phyloP scores from a whole-genome alignment of 2,888 invertebrate genomes.

The Alloscopus bannaensis region DNA sequence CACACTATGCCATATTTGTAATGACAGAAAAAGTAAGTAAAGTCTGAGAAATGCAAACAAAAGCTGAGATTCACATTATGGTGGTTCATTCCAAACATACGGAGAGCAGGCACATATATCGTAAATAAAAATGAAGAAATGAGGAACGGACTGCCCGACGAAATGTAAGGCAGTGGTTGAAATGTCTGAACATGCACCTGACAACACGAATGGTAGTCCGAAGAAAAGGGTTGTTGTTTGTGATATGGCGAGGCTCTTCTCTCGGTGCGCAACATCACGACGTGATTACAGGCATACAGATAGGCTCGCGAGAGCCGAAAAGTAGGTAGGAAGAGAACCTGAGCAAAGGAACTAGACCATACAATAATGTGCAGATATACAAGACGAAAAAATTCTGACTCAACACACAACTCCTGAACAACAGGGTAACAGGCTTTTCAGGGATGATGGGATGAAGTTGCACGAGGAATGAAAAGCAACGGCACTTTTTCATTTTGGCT shows the following conservation, averaged over 20 bases:
- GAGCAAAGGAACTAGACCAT: conserved; percentile 49
- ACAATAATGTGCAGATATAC: conserved; percentile 17
- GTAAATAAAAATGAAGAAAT: neutral
- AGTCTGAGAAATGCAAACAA: too few species aligned
- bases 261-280: conserved; percentile 12
- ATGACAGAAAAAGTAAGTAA: conserved; percentile 11
- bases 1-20: conserved; percentile 22
- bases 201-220: neutral
- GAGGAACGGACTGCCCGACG: conserved; percentile 8
- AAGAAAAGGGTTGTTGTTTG: conserved; percentile 9
- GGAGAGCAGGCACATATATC: neutral
- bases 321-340: conserved; percentile 27
- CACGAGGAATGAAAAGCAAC: conserved; percentile 40
- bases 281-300: conserved; percentile 35
- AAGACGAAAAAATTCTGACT: neutral
- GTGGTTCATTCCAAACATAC: too few species aligned
- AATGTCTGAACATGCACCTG: conserved; percentile 12
- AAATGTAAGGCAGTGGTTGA: conserved; percentile 38
- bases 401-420: neutral
- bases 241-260: conserved; percentile 12
- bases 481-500: conserved; percentile 35
- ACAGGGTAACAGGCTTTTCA: neutral
- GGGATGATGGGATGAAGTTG: conserved; percentile 6
- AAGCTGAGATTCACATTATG: too few species aligned
- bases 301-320: conserved; percentile 32